phyloP scores from a whole-genome alignment of 2,888 invertebrate species.

The Chrysolina oricalcia region DNA sequence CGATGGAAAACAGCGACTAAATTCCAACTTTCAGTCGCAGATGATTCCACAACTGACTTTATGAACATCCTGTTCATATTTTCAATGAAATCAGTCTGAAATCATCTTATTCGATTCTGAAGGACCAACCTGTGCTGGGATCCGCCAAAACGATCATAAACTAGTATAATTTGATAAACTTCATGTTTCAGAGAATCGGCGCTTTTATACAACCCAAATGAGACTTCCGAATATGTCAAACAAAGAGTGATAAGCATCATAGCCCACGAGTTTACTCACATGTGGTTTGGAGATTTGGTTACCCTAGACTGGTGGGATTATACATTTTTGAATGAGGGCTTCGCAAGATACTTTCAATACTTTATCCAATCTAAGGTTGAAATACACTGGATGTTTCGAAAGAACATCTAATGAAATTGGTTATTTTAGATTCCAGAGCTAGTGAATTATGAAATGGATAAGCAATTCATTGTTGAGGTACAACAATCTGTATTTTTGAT shows the following conservation, averaged over 20 bases:
- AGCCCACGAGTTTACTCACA: constrained; percentile 86
- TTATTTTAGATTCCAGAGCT: constrained; percentile 30
- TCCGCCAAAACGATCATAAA: no score
- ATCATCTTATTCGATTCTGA: no score
- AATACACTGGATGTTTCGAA: constrained; percentile 67
- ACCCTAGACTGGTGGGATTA: constrained; percentile 85
- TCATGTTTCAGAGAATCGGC: constrained; percentile 74
- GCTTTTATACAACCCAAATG: constrained; percentile 71
- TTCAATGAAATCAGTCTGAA: no score
- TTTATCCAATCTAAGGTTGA: constrained; percentile 65
- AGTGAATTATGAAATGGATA: constrained; percentile 72
- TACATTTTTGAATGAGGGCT: constrained; percentile 84
- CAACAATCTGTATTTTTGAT: constrained; percentile 77
- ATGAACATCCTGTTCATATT: no score
- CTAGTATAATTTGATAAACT: background rate
- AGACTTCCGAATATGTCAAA: constrained; percentile 53
- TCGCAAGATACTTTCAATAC: constrained; percentile 84
- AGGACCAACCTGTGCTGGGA: no score
- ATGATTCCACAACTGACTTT: no score
- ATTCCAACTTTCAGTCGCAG: no score
- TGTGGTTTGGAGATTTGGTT: constrained; percentile 87
- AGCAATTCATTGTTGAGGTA: constrained; percentile 82
- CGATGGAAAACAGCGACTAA: no score
- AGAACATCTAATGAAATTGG: constrained; percentile 46
- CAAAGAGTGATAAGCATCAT: constrained; percentile 80